Conservation (phyloP, 2,888 invertebrate species). For the Hyposoter dolosus region DNA sequence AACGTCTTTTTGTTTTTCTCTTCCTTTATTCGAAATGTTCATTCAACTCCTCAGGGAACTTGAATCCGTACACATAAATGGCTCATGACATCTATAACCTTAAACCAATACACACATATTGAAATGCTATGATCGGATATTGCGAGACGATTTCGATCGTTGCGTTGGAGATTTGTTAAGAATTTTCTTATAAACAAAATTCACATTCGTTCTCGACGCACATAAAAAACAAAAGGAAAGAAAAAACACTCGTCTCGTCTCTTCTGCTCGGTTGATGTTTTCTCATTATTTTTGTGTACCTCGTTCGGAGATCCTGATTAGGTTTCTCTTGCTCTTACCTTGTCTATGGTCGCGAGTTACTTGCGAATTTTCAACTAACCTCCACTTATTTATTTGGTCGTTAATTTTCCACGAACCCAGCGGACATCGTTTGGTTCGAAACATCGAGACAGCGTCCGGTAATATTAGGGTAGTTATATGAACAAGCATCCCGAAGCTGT, state of each 20-base stretch:
- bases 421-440: neutral
- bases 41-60: conserved; percentile 65
- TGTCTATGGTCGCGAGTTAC: neutral
- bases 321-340: neutral
- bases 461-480: neutral
- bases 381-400: neutral
- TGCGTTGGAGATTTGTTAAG: neutral
- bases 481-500: neutral
- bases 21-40: conserved; percentile 38
- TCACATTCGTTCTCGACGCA: neutral
- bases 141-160: conserved; percentile 65
- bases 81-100: conserved; percentile 71
- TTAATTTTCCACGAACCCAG: neutral
- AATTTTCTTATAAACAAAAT: conserved; percentile 3
- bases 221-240: neutral
- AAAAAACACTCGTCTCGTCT: too few relatives aligned
- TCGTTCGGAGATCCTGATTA: neutral
- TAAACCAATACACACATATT: conserved; percentile 40
- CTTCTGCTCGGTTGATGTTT: neutral
- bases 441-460: neutral
- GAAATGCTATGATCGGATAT: conserved; percentile 63
- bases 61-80: conserved; percentile 73
- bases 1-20: conserved; percentile 45
- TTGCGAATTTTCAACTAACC: neutral
- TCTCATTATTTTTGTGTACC: neutral